Base-by-base conservation (phyloP, 2,888 invertebrate genomes). In the Dasysyrphus albostriatus region DNA sequence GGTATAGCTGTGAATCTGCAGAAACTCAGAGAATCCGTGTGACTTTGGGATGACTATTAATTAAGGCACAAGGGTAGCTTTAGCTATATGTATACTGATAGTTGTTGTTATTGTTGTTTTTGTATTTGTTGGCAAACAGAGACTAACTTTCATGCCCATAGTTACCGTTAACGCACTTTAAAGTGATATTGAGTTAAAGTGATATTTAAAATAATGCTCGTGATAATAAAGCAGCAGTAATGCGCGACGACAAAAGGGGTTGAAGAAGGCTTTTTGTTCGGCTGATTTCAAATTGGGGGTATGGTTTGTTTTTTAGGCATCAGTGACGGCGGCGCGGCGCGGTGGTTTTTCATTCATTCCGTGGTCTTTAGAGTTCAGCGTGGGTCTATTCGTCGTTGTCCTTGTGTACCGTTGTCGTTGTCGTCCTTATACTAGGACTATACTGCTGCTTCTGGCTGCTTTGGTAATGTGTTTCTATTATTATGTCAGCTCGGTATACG, bases 381-480 rank as follows among this genome's bases (percentile, higher is more conserved):
- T 59, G 56, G 80, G 76, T 80, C 67, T 67, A 76, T 69, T 54
- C 56, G 58, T 72, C 29, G 63, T 24, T 24, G 24, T 74, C 75
- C 54, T 72, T 59, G 77, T 67, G 32, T 29, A 3, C 3, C 24
- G 24, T 24, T 24, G 24, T 24, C 24, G 67, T 61, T 67, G 51
- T 70, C 70, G 51, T 87, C 79, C 29, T 54, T 54, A 54, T 51
- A 51, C 24, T 5, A 1, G 1, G 8, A 8, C 4, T 73, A 44
- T 73, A 44, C 34, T 73, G 65, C 81, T 76, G 72, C 83, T 79
- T 80, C 83, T 82, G 83, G 75, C 81, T 76, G 72, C 83, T 79
- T 81, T 88, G 84, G 83, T 88, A 88, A 83, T 88, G 88, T 88
- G 88, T 88, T 88, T 83, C 83, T 88, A 83, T 88, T 87, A 87